Evolutionary conservation across 1,140 invertebrate species (phyloP).

Genomic region (Tetragnatha versicolor): DNA sequence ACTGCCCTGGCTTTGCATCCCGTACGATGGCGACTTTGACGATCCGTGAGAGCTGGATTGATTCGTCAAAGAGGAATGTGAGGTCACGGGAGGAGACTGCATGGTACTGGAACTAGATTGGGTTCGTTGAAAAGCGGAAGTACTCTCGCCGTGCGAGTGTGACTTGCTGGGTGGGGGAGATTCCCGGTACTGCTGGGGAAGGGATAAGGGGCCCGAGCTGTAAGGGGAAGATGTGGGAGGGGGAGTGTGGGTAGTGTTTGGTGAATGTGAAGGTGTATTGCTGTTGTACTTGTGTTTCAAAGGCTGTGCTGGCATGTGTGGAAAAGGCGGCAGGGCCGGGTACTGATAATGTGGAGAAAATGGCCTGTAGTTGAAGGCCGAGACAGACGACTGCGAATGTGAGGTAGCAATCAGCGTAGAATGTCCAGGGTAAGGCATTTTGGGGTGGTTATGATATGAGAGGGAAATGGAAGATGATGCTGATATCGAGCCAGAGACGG

Average conservation of each 20-base stretch:
- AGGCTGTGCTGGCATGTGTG: constrained; percentile 41
- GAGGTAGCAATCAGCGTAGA: constrained; percentile 46
- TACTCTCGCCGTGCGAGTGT: constrained; percentile 1
- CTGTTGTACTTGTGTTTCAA: constrained; percentile 37
- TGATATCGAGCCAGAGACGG: constrained; percentile 48
- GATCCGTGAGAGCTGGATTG: constrained; percentile 25
- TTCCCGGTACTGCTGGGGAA: constrained; percentile 27
- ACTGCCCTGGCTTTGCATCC: constrained; percentile 13
- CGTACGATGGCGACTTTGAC: constrained; percentile 42
- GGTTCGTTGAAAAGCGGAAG: constrained; percentile 6
- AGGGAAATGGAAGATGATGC: constrained; percentile 51
- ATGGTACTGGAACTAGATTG: neutral
- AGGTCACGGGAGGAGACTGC: constrained; percentile 34
- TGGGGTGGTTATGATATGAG: constrained; percentile 48
- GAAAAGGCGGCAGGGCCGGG: constrained; percentile 48
- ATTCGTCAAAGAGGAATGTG: constrained; percentile 35
- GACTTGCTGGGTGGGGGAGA: constrained; percentile 40
- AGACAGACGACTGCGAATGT: constrained; percentile 46
- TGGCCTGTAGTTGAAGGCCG: constrained; percentile 49
- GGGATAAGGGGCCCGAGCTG: neutral
- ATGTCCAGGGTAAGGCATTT: constrained; percentile 48
- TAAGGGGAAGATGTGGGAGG: constrained; percentile 52
- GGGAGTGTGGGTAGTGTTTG: constrained; percentile 34
- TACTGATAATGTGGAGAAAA: constrained; percentile 51
- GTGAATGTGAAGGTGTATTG: constrained; percentile 33